These are phyloP conservation scores for Hartigia nigra DNA, from an alignment of 2,888 invertebrate species.

Conservation along the genomic window DNA sequence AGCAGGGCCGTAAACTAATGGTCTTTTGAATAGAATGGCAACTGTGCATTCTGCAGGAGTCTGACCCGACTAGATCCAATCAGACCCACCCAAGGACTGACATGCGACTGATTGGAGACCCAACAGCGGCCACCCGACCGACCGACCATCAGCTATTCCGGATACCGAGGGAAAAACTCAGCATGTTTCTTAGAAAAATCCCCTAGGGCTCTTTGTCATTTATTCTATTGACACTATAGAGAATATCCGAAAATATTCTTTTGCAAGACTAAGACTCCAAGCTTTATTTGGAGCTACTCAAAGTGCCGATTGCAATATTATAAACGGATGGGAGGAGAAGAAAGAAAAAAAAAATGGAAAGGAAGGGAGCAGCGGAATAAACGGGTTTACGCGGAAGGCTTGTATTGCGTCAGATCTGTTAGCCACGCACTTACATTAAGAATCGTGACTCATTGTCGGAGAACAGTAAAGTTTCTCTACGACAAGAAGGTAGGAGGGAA, in stretches of 20 bases:
- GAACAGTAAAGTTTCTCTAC: neutral
- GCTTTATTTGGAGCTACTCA: neutral
- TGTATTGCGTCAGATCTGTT: neutral
- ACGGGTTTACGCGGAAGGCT: neutral
- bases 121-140: neutral
- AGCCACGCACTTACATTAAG: neutral
- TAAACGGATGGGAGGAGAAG: slow-evolving; percentile 6
- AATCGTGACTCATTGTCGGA: neutral
- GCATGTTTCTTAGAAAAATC: neutral
- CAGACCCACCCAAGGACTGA: neutral
- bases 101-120: neutral
- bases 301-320: neutral
- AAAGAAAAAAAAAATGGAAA: slow-evolving; percentile 13
- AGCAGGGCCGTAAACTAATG: neutral
- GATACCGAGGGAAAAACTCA: neutral
- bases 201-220: neutral
- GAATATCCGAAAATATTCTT: neutral
- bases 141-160: neutral
- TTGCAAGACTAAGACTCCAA: neutral
- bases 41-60: neutral
- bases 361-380: slow-evolving; percentile 9
- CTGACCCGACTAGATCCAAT: neutral
- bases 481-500: slow-evolving; percentile 8
- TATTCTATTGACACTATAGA: neutral
- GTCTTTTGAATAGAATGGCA: neutral